Conservation (phyloP, 2,113 vertebrate species). For the Stigmatopora argus region DNA sequence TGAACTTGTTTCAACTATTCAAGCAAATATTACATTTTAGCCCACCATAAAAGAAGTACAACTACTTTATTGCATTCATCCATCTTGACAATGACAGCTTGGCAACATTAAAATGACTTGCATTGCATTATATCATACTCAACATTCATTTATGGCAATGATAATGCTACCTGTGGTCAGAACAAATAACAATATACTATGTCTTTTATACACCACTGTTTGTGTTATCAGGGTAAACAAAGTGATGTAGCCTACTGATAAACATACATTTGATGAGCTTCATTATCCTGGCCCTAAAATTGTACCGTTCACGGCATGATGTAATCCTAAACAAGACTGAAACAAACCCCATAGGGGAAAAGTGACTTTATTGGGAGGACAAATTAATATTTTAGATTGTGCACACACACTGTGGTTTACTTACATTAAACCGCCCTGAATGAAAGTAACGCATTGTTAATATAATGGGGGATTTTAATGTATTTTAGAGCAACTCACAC, state of each 20-base stretch:
- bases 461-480: too few relatives aligned
- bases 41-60: neutral
- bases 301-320: neutral
- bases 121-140: neutral
- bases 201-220: neutral
- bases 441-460: neutral
- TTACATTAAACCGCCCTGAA: neutral
- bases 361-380: neutral
- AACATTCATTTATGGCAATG: neutral
- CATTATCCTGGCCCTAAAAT: neutral
- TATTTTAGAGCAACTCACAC: neutral
- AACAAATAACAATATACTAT: neutral
- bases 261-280: neutral
- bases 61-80: neutral
- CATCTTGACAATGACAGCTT: neutral
- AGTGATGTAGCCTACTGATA: neutral
- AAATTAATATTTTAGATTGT: neutral
- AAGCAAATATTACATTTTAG: neutral
- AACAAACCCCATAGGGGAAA: neutral
- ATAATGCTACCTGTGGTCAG: neutral
- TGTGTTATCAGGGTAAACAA: neutral
- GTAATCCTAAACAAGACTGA: neutral
- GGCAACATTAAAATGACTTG: neutral
- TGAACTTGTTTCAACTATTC: neutral
- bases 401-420: neutral